Conservation (phyloP, 2,797 vertebrate genomes). For the Liasis olivaceus region DNA sequence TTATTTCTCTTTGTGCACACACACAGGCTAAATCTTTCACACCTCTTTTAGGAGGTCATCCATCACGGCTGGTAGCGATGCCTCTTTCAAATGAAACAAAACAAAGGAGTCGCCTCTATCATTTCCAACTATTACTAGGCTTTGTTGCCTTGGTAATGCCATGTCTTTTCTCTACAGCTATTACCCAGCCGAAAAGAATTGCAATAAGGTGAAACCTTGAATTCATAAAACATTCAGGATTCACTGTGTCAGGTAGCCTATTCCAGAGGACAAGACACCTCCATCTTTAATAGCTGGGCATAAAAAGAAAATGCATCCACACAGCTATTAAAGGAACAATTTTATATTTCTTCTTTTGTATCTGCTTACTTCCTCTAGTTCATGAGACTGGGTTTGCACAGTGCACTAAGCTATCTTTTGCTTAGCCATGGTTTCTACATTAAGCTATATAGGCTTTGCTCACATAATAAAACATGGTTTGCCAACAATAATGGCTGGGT, state of each 20-base stretch:
- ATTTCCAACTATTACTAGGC: conserved; percentile 47
- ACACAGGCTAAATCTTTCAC: conserved; percentile 54
- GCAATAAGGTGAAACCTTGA: conserved; percentile 22
- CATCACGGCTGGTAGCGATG: conserved; percentile 54
- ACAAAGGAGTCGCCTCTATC: conserved; percentile 14
- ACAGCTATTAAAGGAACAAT: background rate
- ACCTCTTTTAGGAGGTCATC: conserved; percentile 63
- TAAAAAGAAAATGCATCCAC: background rate
- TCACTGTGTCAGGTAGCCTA: background rate
- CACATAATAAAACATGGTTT: background rate
- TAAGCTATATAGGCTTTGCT: background rate
- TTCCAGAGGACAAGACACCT: background rate
- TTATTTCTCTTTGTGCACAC: conserved; percentile 38
- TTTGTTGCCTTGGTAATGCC: conserved; percentile 31
- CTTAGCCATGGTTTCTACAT: background rate
- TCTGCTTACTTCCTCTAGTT: background rate
- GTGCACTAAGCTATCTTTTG: background rate
- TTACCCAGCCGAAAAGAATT: conserved; percentile 30
- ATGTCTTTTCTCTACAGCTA: conserved; percentile 2
- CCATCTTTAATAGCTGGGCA: background rate
- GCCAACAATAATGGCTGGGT: background rate
- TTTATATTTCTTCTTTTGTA: background rate
- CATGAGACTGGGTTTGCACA: background rate
- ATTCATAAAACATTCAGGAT: conserved; percentile 2
- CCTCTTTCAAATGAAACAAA: conserved; percentile 39